These are phyloP conservation scores for Iguana delicatissima DNA, from an alignment of 2,797 vertebrate species.

Conservation along the genomic window DNA sequence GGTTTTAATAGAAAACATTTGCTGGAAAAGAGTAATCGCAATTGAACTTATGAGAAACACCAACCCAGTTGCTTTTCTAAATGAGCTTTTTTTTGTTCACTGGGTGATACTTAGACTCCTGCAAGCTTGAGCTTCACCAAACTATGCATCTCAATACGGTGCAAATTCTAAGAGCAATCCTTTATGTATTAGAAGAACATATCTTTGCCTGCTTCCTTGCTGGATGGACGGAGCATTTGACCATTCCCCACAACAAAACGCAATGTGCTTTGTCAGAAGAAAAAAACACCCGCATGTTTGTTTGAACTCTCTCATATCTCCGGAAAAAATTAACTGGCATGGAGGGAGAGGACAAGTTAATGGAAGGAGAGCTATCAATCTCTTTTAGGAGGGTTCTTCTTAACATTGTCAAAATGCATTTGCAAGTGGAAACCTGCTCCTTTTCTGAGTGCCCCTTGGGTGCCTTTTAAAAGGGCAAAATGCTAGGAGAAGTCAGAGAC, in stretches of 20 bases:
- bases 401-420: neutral
- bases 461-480: neutral
- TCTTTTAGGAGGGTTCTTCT: neutral
- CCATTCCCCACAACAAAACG: neutral
- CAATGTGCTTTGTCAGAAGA: neutral
- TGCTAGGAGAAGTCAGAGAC: neutral
- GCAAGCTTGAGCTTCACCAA: rapidly evolving
- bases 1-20: neutral
- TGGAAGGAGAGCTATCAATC: neutral
- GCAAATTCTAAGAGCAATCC: neutral
- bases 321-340: neutral
- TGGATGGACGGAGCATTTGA: neutral
- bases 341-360: neutral
- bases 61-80: neutral
- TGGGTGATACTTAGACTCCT: neutral
- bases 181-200: neutral
- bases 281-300: neutral
- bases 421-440: neutral
- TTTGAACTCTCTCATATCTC: neutral
- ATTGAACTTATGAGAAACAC: neutral
- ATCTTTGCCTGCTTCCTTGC: neutral
- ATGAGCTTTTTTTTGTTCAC: neutral
- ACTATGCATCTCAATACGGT: neutral
- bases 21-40: neutral
- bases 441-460: neutral